Base-by-base conservation (phyloP, 1,140 invertebrate genomes). In the Drosophila ficusphila region DNA sequence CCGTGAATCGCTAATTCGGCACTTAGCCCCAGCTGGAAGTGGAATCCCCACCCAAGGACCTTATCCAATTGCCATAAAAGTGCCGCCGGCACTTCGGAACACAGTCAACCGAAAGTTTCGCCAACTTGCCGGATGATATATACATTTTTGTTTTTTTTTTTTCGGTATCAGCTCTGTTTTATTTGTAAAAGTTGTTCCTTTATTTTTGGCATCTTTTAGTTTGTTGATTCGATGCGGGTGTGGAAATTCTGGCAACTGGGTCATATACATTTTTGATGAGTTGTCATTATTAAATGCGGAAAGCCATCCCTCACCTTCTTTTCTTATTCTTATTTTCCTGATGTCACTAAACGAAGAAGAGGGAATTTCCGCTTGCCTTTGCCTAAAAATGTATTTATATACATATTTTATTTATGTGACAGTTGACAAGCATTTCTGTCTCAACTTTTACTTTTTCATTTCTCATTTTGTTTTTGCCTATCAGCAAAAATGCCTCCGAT, bases 231-330 rank as follows among this genome's bases (percentile, higher is more conserved):
- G 67, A n/a, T 47, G 44, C 36, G 56, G 48, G 53, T 29, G 36
- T 11, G 47, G 4, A 14, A 23, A 29, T 23, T 29, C 21, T 23
- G 68, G 53, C 83, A 88, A 88, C 78, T 88, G 71, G 82, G 82
- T 88, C 82, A 88, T 89, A 88, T 88, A 89, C 58, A 88, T 88
- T 88, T 89, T 88, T 88, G 82, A 88, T 88, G 82, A 88, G 82
- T 72, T 78, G 82, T 88, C 82, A 88, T 88, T 88, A 88, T 89
- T 89, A 82, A 88, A 88, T 68, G 70, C 62, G 76, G 75, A 61
- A 79, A 76, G 25, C 23, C 19, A 27, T 33, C 31, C 29, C 19
- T 34, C 18, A 7, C 2, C 19, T 21, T 21, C 23, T 7, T 8
- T 14, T 14, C 16, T 18, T 6, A 39, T 29, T 7, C 11, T 14